Evolutionary conservation across 2,888 invertebrate species (phyloP).

Genomic region (Nemoura dubitans): DNA sequence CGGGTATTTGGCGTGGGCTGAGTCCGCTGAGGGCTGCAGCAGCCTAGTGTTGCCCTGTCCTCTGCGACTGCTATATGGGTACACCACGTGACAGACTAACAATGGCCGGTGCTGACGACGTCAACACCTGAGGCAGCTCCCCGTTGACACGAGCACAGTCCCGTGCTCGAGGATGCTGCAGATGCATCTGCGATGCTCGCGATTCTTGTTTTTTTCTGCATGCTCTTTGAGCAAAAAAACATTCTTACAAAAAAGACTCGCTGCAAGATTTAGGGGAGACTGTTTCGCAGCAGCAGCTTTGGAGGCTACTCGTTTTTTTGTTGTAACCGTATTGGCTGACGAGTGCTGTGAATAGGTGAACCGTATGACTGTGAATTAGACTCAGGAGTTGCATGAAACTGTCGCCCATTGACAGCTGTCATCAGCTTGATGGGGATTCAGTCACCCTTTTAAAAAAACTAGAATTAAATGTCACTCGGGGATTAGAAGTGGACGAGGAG

Average conservation of each 20-base stretch:
- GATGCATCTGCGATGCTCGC: slow-evolving; percentile 9
- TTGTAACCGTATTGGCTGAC: slow-evolving; percentile 2
- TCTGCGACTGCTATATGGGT: not conserved
- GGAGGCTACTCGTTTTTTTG: not conserved
- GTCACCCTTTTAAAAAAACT: slow-evolving; percentile 40
- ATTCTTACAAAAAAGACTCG: slow-evolving; percentile 3
- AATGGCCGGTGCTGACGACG: slow-evolving; percentile 15
- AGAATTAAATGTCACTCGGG: slow-evolving; percentile 31
- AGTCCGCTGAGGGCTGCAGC: too few relatives aligned
- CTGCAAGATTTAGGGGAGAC: not conserved
- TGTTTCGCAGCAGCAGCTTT: not conserved
- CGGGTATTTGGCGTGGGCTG: slow-evolving; percentile 33
- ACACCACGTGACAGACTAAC: not conserved
- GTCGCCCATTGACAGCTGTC: slow-evolving; percentile 48
- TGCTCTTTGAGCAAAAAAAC: not conserved
- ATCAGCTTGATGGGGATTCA: slow-evolving; percentile 43
- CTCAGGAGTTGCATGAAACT: slow-evolving; percentile 47
- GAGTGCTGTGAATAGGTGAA: slow-evolving; percentile 24
- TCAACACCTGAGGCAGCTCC: slow-evolving; percentile 35
- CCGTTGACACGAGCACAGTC: not conserved
- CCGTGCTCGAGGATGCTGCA: slow-evolving; percentile 24
- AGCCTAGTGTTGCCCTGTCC: slow-evolving; percentile 17
- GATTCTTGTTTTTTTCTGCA: slow-evolving; percentile 15
- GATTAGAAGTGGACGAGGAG: slow-evolving; percentile 32
- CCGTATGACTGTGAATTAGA: slow-evolving; percentile 33